Evolutionary conservation across 2,113 vertebrate species (phyloP), one percentile per base, ranked within the genome.

Genomic region (Bagarius yarrelli): DNA sequence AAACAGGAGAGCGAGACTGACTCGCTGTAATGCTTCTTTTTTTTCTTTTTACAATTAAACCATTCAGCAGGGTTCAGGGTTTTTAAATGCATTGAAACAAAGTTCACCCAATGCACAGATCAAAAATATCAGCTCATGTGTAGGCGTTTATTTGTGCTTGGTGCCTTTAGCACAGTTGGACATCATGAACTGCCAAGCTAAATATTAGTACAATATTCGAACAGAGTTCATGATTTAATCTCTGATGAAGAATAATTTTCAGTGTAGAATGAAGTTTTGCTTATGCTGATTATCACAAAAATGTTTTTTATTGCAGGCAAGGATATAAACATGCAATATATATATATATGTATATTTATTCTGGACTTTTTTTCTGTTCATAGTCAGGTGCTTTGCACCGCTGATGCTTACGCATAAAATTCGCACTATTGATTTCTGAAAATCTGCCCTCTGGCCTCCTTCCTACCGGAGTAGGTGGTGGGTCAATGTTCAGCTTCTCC

Each of bases 101-200:
- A 53, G 25, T 60, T 36, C 23, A n/a, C 8, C 34, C 8, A 15
- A 44, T 36, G 73, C 30, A 76, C 40, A 55, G 34, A 59, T 75
- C 73, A 44, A 23, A 21, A 71, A 71, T 27, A 8, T 8, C 8
- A 52, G n/a, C 47, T 47, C 23, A 8, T 76, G 30, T 30, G 79
- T 79, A 60, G 76, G 79, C 34, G 80, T 79, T 74, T 85, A 72
- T 85, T 85, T 82, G 75, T 14, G 57, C 25, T 27, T 75, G 30
- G 60, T 76, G 73, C 61, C 60, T 76, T 81, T 25, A 81, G 50
- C n/a, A 14, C 16, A 67, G 23, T 34, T 81, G 61, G 72, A 75
- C 80, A 32, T 76, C 52, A 30, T 30, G 52, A 76, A 50, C 80
- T 59, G 80, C 72, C 72, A 81, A 81, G 25, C 73, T 76, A 81